These are phyloP conservation scores for Drosophila paracracens DNA, from an alignment of 2,888 invertebrate genomes.

Conservation along the genomic window DNA sequence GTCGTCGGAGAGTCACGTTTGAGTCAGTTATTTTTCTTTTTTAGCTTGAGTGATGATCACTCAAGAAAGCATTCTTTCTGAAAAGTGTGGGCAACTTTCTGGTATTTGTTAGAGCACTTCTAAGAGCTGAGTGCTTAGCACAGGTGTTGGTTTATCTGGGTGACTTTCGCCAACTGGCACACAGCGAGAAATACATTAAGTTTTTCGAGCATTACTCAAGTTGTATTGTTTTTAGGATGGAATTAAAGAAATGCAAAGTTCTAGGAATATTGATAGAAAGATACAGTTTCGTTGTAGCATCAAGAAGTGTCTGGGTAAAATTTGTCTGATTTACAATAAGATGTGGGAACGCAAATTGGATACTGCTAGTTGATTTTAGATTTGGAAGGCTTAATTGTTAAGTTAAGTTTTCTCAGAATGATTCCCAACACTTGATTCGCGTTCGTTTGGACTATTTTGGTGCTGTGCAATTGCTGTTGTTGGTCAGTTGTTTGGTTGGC, in stretches of 20 bases:
- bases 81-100: slow-evolving; percentile 23
- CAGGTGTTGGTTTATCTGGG: slow-evolving; percentile 29
- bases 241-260: neutral
- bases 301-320: neutral
- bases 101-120: slow-evolving; percentile 23
- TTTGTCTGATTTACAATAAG: neutral
- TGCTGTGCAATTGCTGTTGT: neutral
- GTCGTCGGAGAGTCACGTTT: slow-evolving; percentile 56
- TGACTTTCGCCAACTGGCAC: slow-evolving; percentile 44
- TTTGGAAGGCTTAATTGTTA: neutral
- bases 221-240: neutral
- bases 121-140: slow-evolving; percentile 6
- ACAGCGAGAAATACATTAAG: neutral
- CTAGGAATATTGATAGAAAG: neutral
- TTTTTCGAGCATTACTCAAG: neutral
- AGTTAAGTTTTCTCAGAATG: neutral
- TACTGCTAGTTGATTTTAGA: neutral
- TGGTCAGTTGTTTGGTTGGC: slow-evolving; percentile 3
- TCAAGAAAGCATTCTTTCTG: slow-evolving; percentile 8
- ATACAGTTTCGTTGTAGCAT: neutral
- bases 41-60: slow-evolving; percentile 40
- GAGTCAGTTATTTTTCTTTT: slow-evolving; percentile 17
- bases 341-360: neutral
- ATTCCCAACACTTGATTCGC: neutral
- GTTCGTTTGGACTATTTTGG: neutral